These are phyloP conservation scores for Platysternon megacephalum DNA, from an alignment of 2,113 vertebrate species.

Conservation along the genomic window DNA sequence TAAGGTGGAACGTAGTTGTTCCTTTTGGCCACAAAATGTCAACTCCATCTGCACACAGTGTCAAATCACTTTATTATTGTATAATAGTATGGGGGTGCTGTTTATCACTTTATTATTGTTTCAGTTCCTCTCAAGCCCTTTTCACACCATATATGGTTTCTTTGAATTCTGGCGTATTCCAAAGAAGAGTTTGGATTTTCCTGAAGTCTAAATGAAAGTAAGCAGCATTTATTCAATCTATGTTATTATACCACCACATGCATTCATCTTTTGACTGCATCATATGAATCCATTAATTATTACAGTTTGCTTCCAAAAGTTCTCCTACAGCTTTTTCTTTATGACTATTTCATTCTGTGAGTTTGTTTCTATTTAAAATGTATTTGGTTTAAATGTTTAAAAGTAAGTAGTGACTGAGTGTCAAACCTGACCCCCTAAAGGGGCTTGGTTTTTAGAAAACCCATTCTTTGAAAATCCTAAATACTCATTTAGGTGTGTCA, in stretches of 20 bases:
- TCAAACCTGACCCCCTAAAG: neutral
- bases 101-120: slow-evolving; percentile 10
- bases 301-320: neutral
- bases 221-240: neutral
- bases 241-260: neutral
- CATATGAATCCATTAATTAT: neutral
- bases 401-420: neutral
- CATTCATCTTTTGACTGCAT: neutral
- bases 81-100: neutral
- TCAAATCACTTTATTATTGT: neutral
- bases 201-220: slow-evolving; percentile 8
- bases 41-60: fast-evolving
- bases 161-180: neutral
- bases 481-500: neutral
- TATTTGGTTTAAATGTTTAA: neutral
- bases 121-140: neutral
- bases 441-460: neutral
- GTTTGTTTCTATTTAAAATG: neutral
- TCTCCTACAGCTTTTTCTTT: neutral
- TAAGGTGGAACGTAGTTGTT: neutral
- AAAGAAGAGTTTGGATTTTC: neutral
- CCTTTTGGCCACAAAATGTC: neutral
- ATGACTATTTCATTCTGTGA: neutral
- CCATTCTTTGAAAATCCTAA: fast-evolving
- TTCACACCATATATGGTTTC: slow-evolving; percentile 13